Percentiles rank a stretch among this genome's conserved stretches.
These are phyloP conservation scores for Ladona fulva DNA, from an alignment of 1,140 invertebrate species.

Conservation along the genomic window DNA sequence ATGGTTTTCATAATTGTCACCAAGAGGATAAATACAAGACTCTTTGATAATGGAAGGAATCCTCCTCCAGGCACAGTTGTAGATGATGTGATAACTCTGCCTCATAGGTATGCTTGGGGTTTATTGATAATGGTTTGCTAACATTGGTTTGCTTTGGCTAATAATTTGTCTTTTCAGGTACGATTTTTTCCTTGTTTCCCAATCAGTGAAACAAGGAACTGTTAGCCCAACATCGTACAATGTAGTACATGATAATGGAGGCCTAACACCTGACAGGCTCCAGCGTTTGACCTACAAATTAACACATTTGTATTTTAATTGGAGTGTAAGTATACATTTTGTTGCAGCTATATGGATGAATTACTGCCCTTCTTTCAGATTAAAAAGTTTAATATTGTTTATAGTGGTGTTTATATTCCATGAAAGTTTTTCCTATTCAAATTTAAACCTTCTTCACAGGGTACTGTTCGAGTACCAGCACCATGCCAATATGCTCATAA, in stretches of 20 bases:
- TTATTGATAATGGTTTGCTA: not conserved
- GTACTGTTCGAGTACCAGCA: slow-evolving; percentile 74
- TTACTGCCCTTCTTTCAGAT: no score
- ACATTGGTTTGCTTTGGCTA: no score
- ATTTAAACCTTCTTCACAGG: slow-evolving; percentile 31
- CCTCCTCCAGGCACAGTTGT: slow-evolving; percentile 50
- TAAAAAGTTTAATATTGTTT: no score
- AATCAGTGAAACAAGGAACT: slow-evolving; percentile 46
- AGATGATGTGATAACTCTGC: slow-evolving; percentile 67
- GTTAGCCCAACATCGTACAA: slow-evolving; percentile 50
- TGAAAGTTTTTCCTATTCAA: no score
- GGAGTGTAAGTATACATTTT: slow-evolving; percentile 33
- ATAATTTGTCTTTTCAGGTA: slow-evolving; percentile 31
- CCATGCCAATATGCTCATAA: slow-evolving; percentile 84
- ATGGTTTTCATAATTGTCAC: slow-evolving; percentile 45
- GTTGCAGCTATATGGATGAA: no score
- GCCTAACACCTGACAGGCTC: slow-evolving; percentile 37
- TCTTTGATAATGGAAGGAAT: slow-evolving; percentile 37
- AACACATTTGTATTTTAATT: slow-evolving; percentile 50
- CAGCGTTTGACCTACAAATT: slow-evolving; percentile 48
- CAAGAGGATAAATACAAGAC: slow-evolving; percentile 47
- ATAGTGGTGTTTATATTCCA: no score
- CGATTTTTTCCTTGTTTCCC: slow-evolving; percentile 48
- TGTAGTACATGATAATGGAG: slow-evolving; percentile 40
- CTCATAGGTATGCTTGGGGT: slow-evolving; percentile 47